Conservation (phyloP, 2,113 vertebrate species). For the Bubo scandiacus region DNA sequence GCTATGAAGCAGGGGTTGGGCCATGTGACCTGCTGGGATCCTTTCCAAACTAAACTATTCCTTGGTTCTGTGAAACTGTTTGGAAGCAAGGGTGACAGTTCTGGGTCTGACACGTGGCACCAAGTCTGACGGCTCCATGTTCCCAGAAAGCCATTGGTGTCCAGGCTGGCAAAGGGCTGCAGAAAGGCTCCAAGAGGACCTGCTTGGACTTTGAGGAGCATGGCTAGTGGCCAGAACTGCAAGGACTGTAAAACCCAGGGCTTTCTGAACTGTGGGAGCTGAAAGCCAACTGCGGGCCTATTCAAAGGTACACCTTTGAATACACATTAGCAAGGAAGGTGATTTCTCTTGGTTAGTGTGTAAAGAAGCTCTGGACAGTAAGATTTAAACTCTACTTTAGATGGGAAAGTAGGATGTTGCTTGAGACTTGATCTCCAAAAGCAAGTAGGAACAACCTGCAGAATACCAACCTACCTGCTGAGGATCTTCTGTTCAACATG, state of each 20-base stretch:
- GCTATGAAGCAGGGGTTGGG: background rate
- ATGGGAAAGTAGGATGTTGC: background rate
- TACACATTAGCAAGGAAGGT: background rate
- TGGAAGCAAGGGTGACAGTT: background rate
- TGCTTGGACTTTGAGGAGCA: background rate
- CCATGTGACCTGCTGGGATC: slow-evolving; percentile 3
- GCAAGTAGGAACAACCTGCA: background rate
- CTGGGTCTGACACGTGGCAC: background rate
- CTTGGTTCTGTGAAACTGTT: slow-evolving; percentile 40
- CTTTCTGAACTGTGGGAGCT: background rate
- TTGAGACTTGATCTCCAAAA: background rate
- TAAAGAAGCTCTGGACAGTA: background rate
- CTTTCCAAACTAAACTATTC: slow-evolving; percentile 43
- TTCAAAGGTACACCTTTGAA: background rate
- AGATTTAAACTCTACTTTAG: background rate
- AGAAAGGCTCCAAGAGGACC: background rate
- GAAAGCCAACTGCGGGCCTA: fast-evolving
- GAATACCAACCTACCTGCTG: background rate
- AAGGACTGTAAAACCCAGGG: background rate
- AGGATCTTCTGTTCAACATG: background rate
- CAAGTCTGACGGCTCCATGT: fast-evolving
- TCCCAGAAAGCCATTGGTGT: background rate
- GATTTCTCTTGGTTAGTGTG: background rate
- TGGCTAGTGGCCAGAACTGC: background rate
- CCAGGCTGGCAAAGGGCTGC: background rate